phyloP scores from a whole-genome alignment of 2,888 invertebrate species.

The Hololepta plana region DNA sequence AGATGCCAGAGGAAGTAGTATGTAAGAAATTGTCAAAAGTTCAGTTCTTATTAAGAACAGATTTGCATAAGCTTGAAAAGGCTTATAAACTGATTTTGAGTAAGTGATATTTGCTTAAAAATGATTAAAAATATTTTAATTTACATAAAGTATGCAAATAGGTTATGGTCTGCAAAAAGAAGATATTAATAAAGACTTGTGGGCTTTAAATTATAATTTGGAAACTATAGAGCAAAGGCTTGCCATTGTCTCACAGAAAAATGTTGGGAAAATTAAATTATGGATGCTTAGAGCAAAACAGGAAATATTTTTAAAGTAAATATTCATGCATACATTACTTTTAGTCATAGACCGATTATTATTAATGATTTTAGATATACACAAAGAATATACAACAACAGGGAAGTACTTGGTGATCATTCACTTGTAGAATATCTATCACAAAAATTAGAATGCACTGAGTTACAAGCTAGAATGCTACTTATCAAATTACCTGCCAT shows the following conservation, averaged over 20 bases:
- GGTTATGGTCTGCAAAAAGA: conserved; percentile 20
- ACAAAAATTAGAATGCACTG: conserved; percentile 21
- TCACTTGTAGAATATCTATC: conserved; percentile 25
- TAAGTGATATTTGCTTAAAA: conserved; percentile 2
- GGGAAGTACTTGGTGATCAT: conserved; percentile 22
- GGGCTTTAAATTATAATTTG: conserved; percentile 25
- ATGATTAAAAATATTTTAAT: conserved; percentile 1
- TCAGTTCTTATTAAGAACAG: conserved; percentile 5
- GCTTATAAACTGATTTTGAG: conserved; percentile 4
- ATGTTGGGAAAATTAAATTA: conserved; percentile 24
- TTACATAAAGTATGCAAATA: conserved; percentile 14
- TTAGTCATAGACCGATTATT: conserved; percentile 2
- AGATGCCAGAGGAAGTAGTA: too few species aligned
- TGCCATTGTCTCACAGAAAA: conserved; percentile 17
- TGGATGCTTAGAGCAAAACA: conserved; percentile 29
- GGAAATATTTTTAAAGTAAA: conserved; percentile 23
- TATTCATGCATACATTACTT: conserved; percentile 4
- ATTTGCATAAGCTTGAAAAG: conserved; percentile 2
- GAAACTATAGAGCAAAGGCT: conserved; percentile 19
- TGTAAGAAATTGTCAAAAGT: conserved; percentile 5
- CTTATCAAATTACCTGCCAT: conserved; percentile 24
- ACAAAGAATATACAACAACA: conserved; percentile 21
- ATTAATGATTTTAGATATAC: conserved; percentile 19
- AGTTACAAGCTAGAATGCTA: conserved; percentile 18
- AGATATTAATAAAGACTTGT: conserved; percentile 26